Conservation (phyloP, 92 coral and sea anemone species). For the Chrysogorgia sp. region DNA sequence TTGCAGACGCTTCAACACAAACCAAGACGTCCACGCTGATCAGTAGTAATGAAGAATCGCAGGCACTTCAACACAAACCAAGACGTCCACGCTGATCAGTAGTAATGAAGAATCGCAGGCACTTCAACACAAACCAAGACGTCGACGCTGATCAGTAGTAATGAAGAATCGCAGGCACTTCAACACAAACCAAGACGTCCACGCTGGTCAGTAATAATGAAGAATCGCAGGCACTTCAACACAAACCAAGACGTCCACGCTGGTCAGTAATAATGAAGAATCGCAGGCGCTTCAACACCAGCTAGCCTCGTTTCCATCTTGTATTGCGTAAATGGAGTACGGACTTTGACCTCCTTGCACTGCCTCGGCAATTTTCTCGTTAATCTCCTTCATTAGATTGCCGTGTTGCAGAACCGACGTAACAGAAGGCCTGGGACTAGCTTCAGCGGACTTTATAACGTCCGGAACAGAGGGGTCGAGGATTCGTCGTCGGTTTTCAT, state of each 20-base stretch:
- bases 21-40: no score
- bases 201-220: no score
- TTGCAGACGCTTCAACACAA: no score
- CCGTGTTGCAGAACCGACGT: conserved; percentile 75
- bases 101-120: no score
- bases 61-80: conserved; percentile 93
- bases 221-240: no score
- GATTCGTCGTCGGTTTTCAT: conserved; percentile 41
- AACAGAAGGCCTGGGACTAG: conserved; percentile 87
- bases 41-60: no score
- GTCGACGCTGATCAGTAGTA: not conserved
- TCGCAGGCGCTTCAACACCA: conserved; percentile 74
- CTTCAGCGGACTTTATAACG: conserved; percentile 94
- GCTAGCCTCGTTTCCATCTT: conserved; percentile 95
- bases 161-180: conserved; percentile 17
- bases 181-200: conserved; percentile 98
- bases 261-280: conserved; percentile 9
- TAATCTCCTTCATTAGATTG: conserved; percentile 79
- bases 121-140: no score
- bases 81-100: no score
- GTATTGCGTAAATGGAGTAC: conserved; percentile 87
- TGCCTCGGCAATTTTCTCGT: conserved; percentile 87
- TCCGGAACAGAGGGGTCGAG: conserved; percentile 93
- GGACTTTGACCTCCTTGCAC: conserved; percentile 90
- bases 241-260: not conserved